Evolutionary conservation across 1,140 invertebrate genomes (phyloP), one percentile per base, ranked within the genome.

Genomic region (Aphelenchoides besseyi): DNA sequence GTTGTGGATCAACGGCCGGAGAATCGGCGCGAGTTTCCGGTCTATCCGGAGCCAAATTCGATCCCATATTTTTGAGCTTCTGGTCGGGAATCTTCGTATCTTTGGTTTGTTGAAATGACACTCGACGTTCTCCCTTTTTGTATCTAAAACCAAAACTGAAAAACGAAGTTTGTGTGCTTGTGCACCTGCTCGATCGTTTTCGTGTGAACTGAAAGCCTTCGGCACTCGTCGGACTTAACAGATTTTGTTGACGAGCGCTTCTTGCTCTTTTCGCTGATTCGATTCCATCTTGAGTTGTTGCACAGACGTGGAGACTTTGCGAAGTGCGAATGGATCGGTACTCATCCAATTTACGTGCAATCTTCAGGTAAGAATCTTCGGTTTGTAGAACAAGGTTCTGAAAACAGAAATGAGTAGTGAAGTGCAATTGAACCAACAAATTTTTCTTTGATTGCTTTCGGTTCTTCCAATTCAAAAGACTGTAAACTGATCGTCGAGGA

Each of bases 351-450:
- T 80, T 63, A 36, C 82, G 69, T 2, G 82, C 82, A 18, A 83
- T 85, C 68, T 77, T 80, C 28, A 83, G 71, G 68, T 83, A 83
- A 2, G 80, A 83, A 55, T 83, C 82, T 63, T 83, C 82, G 0
- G 82, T 83, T 71, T 83, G 82, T 16, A 83, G 72, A 41, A 83
- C 76, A 1, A 83, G 63, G 68, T 83, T 82, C 74, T 79, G 41
- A 23, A 67, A 77, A 70, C 12, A 74, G 66, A 9, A 79, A 73
- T 1, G 0, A 59, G 73, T 29, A n/a, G 5, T 55, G 29, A 0
- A 41, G 37, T 2, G 16, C n/a, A 62, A 59, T 59, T 23, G 3
- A 41, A 54, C 23, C n/a, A 26, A 61, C 16, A 16, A 16, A 69
- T 30, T 32, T 62, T 28, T 70, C 30, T 66, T 70, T 67, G 62